Base-by-base conservation (phyloP, 2,888 invertebrate genomes). In the Candidula unifasciata region DNA sequence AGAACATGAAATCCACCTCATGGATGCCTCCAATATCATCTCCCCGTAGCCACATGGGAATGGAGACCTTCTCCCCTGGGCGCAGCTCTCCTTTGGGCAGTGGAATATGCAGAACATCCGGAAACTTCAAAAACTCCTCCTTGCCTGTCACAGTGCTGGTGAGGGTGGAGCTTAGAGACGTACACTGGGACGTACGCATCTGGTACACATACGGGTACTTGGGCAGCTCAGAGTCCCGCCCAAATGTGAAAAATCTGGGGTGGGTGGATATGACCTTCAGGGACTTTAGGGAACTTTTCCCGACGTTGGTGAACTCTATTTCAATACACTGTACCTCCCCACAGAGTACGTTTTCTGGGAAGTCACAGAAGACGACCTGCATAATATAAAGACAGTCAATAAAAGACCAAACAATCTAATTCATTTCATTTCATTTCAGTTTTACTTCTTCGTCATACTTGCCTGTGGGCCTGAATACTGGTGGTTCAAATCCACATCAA, bases 311-410 rank as follows among this genome's bases (percentile, higher is more conserved):
- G 81, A 97, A 94, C 88, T 96, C 95, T 30, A 97, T 95, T 80
- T 95, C 95, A n/a, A 96, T 94, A 80, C 95, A 95, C 89, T 96
- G 95, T 88, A 97, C 94, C 94, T 97, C 96, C 6, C 97, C 96
- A 90, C 96, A 95, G 80, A 97, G 94, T 92, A 96, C 95, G 82
- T 96, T 95, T 0, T 95, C 94, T 80, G 95, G 95, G 69, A 96
- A 95, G 92, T 96, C 96, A 44, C 95, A 95, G 91, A 97, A 96
- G 6, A 95, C 95, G 89, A 96, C 96, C 96, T 96, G 91, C 71
- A 88, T 88, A 33, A 78, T 30, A 85, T 78, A 68, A 76, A 44
- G 5, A 13, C 18, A 79, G 30, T 27, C 6, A 21, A 60, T 21
- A 60, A 60, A 3, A 18, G n/a, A 30, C n/a, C 5, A 18, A 64